phyloP scores from a whole-genome alignment of 2,113 vertebrate genomes.

The Eptatretus burgeri region DNA sequence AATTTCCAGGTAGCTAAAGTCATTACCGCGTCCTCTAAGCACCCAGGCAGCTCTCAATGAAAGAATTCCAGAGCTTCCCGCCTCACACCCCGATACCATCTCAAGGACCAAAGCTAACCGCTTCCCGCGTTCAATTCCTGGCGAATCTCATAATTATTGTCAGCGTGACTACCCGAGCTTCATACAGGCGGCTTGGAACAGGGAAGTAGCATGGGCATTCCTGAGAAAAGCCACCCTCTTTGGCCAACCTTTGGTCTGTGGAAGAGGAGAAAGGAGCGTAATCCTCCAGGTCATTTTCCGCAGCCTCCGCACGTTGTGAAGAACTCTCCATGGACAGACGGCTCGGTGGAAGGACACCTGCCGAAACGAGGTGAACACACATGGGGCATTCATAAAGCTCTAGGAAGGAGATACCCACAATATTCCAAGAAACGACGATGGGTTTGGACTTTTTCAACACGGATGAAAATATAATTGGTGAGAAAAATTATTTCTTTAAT shows the following conservation, averaged over 20 bases:
- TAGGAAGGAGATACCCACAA: too few relatives aligned
- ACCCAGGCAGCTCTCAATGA: conserved; percentile 4
- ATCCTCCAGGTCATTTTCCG: neutral
- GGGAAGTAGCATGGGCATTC: neutral
- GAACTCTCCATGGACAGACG: too few relatives aligned
- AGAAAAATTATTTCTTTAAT: too few relatives aligned
- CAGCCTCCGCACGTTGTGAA: neutral
- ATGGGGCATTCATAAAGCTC: too few relatives aligned
- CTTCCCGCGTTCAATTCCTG: conserved; percentile 2
- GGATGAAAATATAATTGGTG: too few relatives aligned
- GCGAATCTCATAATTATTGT: conserved; percentile 6
- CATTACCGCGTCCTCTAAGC: conserved; percentile 6
- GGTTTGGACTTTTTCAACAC: too few relatives aligned
- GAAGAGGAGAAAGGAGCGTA: neutral
- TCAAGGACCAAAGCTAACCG: neutral
- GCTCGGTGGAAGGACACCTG: too few relatives aligned
- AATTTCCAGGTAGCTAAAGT: conserved; percentile 6
- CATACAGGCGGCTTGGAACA: too few relatives aligned
- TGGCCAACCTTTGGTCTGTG: neutral
- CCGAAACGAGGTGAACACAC: too few relatives aligned
- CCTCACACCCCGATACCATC: conserved; percentile 3
- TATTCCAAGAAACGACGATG: too few relatives aligned
- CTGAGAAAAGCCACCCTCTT: neutral
- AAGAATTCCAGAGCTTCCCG: conserved; percentile 1
- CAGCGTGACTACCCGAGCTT: neutral